A percentile compares a stretch with the other conserved stretches of the same genome.
Evolutionary conservation across 2,797 vertebrate species (phyloP).

Genomic region (Pangasius larnaudii): DNA sequence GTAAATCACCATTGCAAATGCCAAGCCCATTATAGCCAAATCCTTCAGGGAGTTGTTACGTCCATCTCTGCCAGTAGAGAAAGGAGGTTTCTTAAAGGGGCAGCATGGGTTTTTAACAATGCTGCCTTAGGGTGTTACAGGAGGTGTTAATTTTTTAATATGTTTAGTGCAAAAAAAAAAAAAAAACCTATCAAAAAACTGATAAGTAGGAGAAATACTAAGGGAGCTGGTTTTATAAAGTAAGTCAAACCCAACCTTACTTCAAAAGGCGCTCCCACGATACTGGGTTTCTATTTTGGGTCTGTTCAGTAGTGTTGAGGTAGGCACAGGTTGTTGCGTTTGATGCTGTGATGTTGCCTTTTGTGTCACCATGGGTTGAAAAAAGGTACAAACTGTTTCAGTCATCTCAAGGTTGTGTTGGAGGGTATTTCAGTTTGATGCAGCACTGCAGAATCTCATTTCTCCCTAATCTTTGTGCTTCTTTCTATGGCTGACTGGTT

Average conservation of each 20-base stretch:
- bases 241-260: slow-evolving; percentile 43
- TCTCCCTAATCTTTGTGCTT: background rate
- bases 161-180: slow-evolving; percentile 33
- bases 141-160: slow-evolving; percentile 55
- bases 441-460: slow-evolving; percentile 19
- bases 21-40: slow-evolving; percentile 78
- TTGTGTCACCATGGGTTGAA: slow-evolving; percentile 50
- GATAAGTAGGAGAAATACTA: slow-evolving; percentile 42
- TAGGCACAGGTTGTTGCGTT: slow-evolving; percentile 55
- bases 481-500: background rate
- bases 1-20: slow-evolving; percentile 81
- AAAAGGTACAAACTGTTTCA: slow-evolving; percentile 49
- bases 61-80: slow-evolving; percentile 67
- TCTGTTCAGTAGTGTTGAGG: slow-evolving; percentile 49
- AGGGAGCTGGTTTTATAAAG: slow-evolving; percentile 32
- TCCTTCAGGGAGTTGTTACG: slow-evolving; percentile 74
- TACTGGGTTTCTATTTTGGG: slow-evolving; percentile 51
- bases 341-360: slow-evolving; percentile 54
- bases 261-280: slow-evolving; percentile 53
- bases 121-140: slow-evolving; percentile 44
- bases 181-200: slow-evolving; percentile 23
- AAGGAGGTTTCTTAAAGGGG: slow-evolving; percentile 61
- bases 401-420: slow-evolving; percentile 50
- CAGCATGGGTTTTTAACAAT: slow-evolving; percentile 53
- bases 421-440: slow-evolving; percentile 33